These are phyloP conservation scores for Lampris megalopsis DNA, from an alignment of 2,113 vertebrate species.

Conservation along the genomic window DNA sequence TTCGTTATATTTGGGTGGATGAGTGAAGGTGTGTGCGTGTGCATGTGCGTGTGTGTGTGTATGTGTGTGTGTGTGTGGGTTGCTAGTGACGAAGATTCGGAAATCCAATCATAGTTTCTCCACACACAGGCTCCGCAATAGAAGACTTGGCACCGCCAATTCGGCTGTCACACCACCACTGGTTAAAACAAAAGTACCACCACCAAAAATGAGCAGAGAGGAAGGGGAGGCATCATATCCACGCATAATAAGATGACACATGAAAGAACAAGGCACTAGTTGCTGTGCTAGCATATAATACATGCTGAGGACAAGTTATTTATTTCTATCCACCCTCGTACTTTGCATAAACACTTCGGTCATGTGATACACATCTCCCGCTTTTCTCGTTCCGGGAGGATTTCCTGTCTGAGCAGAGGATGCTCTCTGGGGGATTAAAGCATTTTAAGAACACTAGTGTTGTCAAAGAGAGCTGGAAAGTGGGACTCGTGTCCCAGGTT, in stretches of 20 bases:
- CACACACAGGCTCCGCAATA: constrained; percentile 11
- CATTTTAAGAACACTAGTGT: constrained; percentile 4
- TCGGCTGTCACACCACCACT: constrained; percentile 54
- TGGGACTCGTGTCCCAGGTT: constrained; percentile 50
- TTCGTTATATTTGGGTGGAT: constrained; percentile 51
- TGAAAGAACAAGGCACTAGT: constrained; percentile 11
- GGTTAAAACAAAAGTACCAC: constrained; percentile 47
- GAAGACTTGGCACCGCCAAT: constrained; percentile 49
- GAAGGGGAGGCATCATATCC: constrained; percentile 15
- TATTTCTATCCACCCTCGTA: constrained; percentile 6
- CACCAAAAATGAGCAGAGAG: constrained; percentile 37
- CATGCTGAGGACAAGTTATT: constrained; percentile 6
- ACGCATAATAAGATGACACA: constrained; percentile 44
- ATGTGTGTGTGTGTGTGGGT: constrained; percentile 48
- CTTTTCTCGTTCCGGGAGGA: neutral
- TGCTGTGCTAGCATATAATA: constrained; percentile 4
- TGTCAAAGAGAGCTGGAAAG: constrained; percentile 25
- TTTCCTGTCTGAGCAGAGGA: constrained; percentile 12
- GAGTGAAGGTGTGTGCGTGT: constrained; percentile 23
- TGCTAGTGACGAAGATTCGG: constrained; percentile 63
- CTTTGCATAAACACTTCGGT: constrained; percentile 1
- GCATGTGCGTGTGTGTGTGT: constrained; percentile 26
- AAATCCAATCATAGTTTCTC: constrained; percentile 45
- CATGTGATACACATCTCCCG: constrained; percentile 5
- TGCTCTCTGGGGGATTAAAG: neutral